Evolutionary conservation across 2,888 invertebrate genomes (phyloP).

Genomic region (Charanyca ferruginea): DNA sequence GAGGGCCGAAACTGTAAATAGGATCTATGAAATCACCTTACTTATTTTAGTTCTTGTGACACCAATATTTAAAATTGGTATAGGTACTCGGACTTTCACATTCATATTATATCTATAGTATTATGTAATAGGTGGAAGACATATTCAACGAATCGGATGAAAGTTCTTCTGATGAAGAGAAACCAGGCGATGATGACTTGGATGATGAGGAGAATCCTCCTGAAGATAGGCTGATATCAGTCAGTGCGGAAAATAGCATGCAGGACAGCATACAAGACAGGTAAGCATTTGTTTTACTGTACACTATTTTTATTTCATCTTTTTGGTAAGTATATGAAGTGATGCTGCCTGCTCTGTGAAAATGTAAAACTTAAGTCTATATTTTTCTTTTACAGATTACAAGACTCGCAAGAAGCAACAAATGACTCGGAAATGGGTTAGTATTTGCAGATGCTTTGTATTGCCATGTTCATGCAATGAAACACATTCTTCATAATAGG

Average conservation of each 20-base stretch:
- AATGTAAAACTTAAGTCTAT: not conserved
- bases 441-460: conserved; percentile 27
- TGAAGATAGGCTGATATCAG: conserved; percentile 80
- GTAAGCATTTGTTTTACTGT: conserved; percentile 6
- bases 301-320: not conserved
- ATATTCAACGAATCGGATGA: conserved; percentile 93
- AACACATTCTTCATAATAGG: too few species aligned
- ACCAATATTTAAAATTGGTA: too few species aligned
- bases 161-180: conserved; percentile 86
- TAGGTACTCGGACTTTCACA: too few species aligned
- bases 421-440: conserved; percentile 84
- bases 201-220: conserved; percentile 87
- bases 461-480: too few species aligned
- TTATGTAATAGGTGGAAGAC: conserved; percentile 91
- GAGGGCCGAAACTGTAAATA: not conserved
- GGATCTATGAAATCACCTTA: not conserved
- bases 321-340: not conserved
- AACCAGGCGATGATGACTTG: conserved; percentile 80
- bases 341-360: not conserved
- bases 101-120: not conserved
- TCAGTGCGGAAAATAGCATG: conserved; percentile 81
- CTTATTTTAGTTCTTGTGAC: too few species aligned
- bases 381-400: conserved; percentile 73
- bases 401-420: conserved; percentile 76
- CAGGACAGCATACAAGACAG: conserved; percentile 77